Evolutionary conservation across 64 coral and sea anemone genomes (phyloP).

Genomic region (Montipora sp.): DNA sequence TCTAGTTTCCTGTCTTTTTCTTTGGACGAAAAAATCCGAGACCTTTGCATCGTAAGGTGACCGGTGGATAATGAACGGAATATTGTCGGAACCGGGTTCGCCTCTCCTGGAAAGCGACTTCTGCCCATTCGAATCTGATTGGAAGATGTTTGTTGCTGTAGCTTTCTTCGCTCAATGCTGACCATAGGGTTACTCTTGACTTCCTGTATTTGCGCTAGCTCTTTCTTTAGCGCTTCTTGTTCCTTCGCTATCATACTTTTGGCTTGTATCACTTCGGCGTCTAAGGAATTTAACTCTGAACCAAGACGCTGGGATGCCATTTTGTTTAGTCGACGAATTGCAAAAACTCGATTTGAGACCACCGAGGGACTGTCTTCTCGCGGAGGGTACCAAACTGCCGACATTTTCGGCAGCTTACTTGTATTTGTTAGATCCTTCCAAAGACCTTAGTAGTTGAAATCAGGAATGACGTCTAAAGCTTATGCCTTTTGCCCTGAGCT

Average conservation of each 20-base stretch:
- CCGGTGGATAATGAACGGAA: neutral
- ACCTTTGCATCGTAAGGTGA: neutral
- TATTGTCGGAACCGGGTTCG: neutral
- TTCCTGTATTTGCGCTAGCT: neutral
- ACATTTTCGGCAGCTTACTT: slow-evolving; percentile 1
- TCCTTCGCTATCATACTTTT: slow-evolving; percentile 6
- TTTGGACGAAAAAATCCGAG: neutral
- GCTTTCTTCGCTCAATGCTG: slow-evolving; percentile 3
- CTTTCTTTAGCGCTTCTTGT: neutral
- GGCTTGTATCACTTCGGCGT: neutral
- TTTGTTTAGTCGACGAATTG: slow-evolving; percentile 16
- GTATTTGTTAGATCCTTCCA: neutral
- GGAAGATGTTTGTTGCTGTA: neutral
- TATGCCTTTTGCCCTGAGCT: neutral
- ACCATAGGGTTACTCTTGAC: slow-evolving; percentile 10
- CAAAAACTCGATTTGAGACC: slow-evolving; percentile 29
- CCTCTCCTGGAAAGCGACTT: neutral
- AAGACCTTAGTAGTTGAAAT: neutral
- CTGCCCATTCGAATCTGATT: neutral
- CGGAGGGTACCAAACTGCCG: neutral
- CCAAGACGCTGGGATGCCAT: slow-evolving; percentile 24
- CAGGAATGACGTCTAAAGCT: neutral
- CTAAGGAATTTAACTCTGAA: neutral
- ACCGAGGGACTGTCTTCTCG: slow-evolving; percentile 26
- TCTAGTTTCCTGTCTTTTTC: neutral